Percentiles rank a stretch among this genome's conserved stretches.
Evolutionary conservation across 2,888 invertebrate genomes (phyloP).

Genomic region (Pandemis heparana): DNA sequence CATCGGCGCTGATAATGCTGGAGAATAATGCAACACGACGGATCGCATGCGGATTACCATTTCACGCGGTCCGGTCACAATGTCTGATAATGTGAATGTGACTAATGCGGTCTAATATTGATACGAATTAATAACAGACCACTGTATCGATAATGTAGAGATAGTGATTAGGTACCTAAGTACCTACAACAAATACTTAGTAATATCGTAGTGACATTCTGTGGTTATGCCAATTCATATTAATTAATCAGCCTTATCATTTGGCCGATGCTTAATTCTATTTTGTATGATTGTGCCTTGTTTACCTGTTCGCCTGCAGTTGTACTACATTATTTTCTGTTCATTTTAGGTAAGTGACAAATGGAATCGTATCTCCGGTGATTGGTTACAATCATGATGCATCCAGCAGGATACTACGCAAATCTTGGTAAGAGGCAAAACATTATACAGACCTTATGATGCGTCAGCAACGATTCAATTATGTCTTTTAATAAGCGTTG

Average conservation of each 20-base stretch:
- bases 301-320: conserved; percentile 16
- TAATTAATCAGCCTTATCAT: conserved; percentile 50
- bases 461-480: background rate
- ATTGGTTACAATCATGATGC: conserved; percentile 77
- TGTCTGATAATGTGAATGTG: conserved; percentile 46
- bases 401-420: conserved; percentile 84
- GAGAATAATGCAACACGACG: conserved; percentile 65
- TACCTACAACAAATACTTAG: conserved; percentile 40
- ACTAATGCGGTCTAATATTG: conserved; percentile 53
- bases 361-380: conserved; percentile 79
- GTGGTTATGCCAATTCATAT: conserved; percentile 58
- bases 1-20: conserved; percentile 72
- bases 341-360: conserved; percentile 84
- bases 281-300: conserved; percentile 19
- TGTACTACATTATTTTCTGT: conserved; percentile 48
- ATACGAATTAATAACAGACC: conserved; percentile 50
- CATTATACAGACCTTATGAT: conserved; percentile 4
- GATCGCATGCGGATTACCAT: conserved; percentile 59
- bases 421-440: conserved; percentile 76
- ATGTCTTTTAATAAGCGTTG: background rate
- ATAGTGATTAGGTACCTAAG: conserved; percentile 36
- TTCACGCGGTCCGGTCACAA: conserved; percentile 51
- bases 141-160: conserved; percentile 20
- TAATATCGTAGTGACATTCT: conserved; percentile 57
- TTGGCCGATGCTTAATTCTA: background rate